Percentiles rank a stretch among this genome's conserved stretches.
Conservation (phyloP, 2,113 vertebrate genomes). For the Piaya cayana region DNA sequence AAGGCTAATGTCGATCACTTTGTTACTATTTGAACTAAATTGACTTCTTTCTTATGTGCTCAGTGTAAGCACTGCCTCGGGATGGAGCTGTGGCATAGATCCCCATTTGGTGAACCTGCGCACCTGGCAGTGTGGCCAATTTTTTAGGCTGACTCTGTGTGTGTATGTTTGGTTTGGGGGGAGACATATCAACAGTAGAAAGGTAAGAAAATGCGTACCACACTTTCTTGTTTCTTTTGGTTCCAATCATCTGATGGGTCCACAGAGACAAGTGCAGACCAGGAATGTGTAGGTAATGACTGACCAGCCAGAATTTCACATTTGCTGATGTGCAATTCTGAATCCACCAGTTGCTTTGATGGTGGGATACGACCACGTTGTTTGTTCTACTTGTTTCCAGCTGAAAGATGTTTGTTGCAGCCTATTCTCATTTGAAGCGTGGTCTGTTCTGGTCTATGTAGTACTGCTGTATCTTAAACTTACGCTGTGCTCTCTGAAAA, state of each 20-base stretch:
- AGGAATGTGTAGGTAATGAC: background rate
- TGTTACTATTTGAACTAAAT: background rate
- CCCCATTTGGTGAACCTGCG: background rate
- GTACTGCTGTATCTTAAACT: background rate
- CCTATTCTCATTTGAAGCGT: background rate
- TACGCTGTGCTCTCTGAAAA: background rate
- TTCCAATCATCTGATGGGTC: background rate
- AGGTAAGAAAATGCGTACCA: slow-evolving; percentile 2
- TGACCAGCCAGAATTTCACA: background rate
- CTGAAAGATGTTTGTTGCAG: background rate
- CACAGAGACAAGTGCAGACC: background rate
- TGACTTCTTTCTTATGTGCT: background rate
- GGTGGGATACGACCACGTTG: background rate
- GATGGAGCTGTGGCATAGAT: background rate
- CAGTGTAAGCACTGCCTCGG: background rate
- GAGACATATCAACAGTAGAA: slow-evolving; percentile 9
- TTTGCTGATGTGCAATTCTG: background rate
- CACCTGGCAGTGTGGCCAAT: background rate
- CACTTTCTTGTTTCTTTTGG: slow-evolving; percentile 17
- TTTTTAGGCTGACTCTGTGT: background rate
- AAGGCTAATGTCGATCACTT: background rate
- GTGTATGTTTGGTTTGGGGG: background rate
- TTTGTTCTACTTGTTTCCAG: background rate
- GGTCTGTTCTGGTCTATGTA: background rate
- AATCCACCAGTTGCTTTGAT: background rate